Evolutionary conservation across 2,888 invertebrate genomes (phyloP), one percentile per base, ranked within the genome.

Genomic region (Ceratothoa steindachneri): DNA sequence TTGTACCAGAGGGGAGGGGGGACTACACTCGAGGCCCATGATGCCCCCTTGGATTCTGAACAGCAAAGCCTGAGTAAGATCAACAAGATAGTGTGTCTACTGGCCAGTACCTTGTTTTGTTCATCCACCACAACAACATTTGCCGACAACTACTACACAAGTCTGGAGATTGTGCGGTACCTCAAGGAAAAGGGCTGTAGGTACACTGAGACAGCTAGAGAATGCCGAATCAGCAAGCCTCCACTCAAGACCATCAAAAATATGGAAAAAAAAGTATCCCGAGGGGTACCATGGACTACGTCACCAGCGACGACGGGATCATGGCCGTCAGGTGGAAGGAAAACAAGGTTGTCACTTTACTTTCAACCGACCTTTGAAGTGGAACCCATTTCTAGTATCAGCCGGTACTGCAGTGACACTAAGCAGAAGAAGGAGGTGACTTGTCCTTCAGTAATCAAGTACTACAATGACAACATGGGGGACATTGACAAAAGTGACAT

Each of bases 321-420:
- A 53, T 75, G n/a, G 72, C 52, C 3, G 9, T 68, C 4, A 52
- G 68, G 28, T 72, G 64, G 72, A 75, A 72, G 53, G 68, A 72
- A 64, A 75, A 72, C 55, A 75, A 68, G 29, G 64, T 75, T 2
- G 68, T 75, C 29, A 75, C 71, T 12, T 7, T 75, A 12, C 52
- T 75, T 15, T 68, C 72, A 67, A 60, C 19, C 12, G 64, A 75
- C 68, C 15, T 69, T 15, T 9, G 66, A 70, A 22, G 30, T 74
- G 22, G 70, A 65, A 60, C 60, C 73, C 5, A 27, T 60, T 30
- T 27, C 60, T 7, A 19, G 5, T 9, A 19, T 60, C 7, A 5
- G n/a, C 9, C 5, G 19, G 60, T 60, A 24, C n/a, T 19, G 24
- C 24, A 60, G n/a, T 5, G 19, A 60, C 7, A 60, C 9, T 24